These are phyloP conservation scores for Drosophila guanche DNA, from an alignment of 1,140 invertebrate genomes.

Conservation along the genomic window DNA sequence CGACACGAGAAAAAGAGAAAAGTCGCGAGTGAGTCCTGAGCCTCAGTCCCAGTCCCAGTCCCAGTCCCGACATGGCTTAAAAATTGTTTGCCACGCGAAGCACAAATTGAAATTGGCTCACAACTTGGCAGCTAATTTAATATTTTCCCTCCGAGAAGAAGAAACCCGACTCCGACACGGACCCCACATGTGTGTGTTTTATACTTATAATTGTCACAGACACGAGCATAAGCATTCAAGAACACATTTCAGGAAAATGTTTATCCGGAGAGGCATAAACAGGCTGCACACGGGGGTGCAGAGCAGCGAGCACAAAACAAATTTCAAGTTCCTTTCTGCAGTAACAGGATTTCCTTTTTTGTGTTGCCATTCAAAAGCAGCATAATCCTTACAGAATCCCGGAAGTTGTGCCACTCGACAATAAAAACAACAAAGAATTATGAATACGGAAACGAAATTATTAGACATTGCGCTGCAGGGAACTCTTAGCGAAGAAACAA, in stretches of 20 bases:
- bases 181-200: neutral
- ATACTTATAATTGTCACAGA: conserved; percentile 49
- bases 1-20: conserved; percentile 44
- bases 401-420: too few species aligned
- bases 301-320: neutral
- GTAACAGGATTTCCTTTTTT: neutral
- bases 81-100: conserved; percentile 37
- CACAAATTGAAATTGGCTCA: conserved; percentile 74
- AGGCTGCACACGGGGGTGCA: neutral
- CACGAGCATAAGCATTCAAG: conserved; percentile 36
- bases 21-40: neutral
- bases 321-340: neutral
- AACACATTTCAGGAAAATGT: conserved; percentile 7
- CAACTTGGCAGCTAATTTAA: conserved; percentile 77
- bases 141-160: conserved; percentile 22
- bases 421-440: too few species aligned
- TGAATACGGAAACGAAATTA: too few species aligned
- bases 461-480: too few species aligned
- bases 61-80: conserved; percentile 33
- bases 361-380: neutral
- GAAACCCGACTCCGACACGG: neutral
- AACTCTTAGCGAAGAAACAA: too few species aligned
- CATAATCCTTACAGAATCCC: neutral
- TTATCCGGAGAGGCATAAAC: neutral
- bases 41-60: too few species aligned